Evolutionary conservation across 2,113 vertebrate species (phyloP).

Genomic region (Hipposideros armiger): DNA sequence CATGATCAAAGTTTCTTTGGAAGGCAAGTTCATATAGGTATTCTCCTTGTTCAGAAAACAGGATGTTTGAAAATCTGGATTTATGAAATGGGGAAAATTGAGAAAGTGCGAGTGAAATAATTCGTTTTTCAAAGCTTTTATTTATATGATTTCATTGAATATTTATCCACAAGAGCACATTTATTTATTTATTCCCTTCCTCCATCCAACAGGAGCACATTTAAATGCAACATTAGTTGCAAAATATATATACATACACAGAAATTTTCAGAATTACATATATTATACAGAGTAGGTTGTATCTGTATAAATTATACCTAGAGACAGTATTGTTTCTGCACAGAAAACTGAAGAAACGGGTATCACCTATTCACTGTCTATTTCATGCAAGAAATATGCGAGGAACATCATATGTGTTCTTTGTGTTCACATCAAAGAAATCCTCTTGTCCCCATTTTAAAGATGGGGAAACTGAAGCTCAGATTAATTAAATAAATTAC

Average conservation of each 20-base stretch:
- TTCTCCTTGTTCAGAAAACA: background rate
- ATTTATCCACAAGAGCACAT: background rate
- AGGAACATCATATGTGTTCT: background rate
- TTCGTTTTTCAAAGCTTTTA: background rate
- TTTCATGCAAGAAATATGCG: background rate
- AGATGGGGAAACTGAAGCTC: background rate
- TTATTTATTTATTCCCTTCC: background rate
- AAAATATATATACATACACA: background rate
- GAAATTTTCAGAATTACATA: background rate
- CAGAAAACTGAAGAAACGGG: background rate
- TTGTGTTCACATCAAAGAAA: background rate
- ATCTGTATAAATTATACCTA: background rate
- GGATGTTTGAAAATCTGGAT: background rate
- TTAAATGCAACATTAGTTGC: background rate
- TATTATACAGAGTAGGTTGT: background rate
- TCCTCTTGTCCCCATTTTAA: background rate
- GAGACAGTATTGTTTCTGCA: background rate
- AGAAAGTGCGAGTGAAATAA: background rate
- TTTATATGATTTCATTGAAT: background rate
- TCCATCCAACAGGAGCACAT: background rate
- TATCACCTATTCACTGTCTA: background rate
- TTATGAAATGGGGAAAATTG: slow-evolving; percentile 14
- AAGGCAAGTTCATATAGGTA: background rate
- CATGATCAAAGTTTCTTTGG: background rate
- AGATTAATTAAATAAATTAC: background rate